Percentiles rank a stretch among this genome's conserved stretches.
phyloP scores from a whole-genome alignment of 1,140 invertebrate species.

The Teleopsis dalmanni region DNA sequence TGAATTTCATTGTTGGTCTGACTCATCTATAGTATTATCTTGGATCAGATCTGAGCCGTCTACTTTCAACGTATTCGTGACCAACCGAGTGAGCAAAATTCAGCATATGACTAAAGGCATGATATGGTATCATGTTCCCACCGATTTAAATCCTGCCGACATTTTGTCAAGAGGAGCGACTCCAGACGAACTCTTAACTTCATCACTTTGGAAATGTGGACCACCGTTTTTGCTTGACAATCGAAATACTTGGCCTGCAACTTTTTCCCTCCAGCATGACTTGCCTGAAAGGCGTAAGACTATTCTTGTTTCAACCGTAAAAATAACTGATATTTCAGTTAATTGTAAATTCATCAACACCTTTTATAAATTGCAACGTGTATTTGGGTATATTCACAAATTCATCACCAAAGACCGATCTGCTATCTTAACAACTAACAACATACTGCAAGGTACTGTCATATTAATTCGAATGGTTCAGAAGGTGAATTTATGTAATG shows the following conservation, averaged over 20 bases:
- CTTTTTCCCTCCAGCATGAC: too few relatives aligned
- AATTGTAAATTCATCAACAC: too few relatives aligned
- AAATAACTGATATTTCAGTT: background rate
- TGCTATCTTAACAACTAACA: background rate
- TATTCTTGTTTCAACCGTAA: background rate
- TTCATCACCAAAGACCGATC: background rate
- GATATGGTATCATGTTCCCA: slow-evolving; percentile 26
- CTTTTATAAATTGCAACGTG: background rate
- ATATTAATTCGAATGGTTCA: background rate
- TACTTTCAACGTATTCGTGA: background rate
- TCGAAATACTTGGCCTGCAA: background rate
- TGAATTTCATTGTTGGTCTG: slow-evolving; percentile 1
- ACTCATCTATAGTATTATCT: background rate
- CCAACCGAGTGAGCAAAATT: background rate
- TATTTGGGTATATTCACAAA: background rate
- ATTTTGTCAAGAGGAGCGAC: slow-evolving; percentile 8
- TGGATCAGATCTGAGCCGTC: background rate
- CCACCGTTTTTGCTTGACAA: background rate
- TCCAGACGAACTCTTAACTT: background rate
- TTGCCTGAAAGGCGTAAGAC: background rate
- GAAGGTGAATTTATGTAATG: background rate
- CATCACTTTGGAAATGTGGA: background rate
- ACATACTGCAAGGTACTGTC: background rate
- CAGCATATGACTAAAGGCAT: background rate
- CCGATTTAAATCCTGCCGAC: slow-evolving; percentile 26